These are phyloP conservation scores for Ormyrus thymus DNA, from an alignment of 2,888 invertebrate species.

Conservation along the genomic window DNA sequence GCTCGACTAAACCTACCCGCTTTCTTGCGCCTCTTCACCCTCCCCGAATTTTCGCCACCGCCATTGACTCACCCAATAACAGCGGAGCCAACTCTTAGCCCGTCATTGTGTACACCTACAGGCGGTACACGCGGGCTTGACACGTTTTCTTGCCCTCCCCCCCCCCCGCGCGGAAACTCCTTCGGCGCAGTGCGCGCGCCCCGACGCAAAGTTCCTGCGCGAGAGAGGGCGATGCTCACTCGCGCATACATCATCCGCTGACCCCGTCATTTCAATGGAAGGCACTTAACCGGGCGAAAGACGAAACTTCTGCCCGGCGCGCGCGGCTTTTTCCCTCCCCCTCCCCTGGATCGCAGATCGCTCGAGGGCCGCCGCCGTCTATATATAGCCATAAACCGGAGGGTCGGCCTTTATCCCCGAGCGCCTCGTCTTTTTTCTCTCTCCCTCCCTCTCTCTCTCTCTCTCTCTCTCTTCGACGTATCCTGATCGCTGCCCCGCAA, in stretches of 20 bases:
- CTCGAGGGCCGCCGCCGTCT: neutral
- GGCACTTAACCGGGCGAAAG: constrained; percentile 33
- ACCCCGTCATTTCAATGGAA: constrained; percentile 61
- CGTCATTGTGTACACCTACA: too few species aligned
- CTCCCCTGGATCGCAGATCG: constrained; percentile 30
- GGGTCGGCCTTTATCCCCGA: neutral
- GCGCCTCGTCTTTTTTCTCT: neutral
- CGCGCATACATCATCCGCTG: constrained; percentile 39
- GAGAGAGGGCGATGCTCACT: neutral
- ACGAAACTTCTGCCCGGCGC: constrained; percentile 56
- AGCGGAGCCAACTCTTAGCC: too few species aligned
- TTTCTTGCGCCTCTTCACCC: too few species aligned
- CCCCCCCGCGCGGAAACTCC: too few species aligned
- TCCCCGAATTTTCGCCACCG: too few species aligned
- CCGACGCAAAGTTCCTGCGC: too few species aligned
- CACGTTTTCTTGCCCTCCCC: too few species aligned
- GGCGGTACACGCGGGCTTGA: too few species aligned
- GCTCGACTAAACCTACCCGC: too few species aligned
- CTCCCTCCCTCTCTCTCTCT: neutral
- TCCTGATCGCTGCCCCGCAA: too few species aligned
- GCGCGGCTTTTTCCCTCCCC: constrained; percentile 54
- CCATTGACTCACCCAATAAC: neutral
- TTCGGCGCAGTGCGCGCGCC: too few species aligned
- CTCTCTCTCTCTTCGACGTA: neutral
- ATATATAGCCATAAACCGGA: neutral